These are phyloP conservation scores for Acleris emargana DNA, from an alignment of 2,888 invertebrate species.

Conservation along the genomic window DNA sequence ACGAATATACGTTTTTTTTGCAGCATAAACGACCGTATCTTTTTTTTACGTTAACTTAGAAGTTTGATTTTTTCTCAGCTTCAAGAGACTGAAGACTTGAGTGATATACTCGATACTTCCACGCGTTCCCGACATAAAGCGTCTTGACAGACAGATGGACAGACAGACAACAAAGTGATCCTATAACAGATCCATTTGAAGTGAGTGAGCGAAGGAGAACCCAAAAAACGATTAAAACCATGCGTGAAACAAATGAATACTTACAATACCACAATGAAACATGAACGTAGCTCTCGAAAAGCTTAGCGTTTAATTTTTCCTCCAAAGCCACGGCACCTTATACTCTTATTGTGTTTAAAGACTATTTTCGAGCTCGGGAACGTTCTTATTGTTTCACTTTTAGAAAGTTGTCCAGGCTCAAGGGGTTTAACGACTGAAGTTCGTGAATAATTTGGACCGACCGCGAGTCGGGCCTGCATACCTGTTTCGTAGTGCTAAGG, in stretches of 20 bases:
- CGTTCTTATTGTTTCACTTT: conserved; percentile 47
- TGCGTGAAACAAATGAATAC: background rate
- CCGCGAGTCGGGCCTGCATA: conserved; percentile 37
- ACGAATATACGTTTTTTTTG: no score
- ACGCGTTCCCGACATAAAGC: no score
- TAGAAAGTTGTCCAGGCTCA: conserved; percentile 55
- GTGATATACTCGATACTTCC: no score
- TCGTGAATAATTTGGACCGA: conserved; percentile 56
- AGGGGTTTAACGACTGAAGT: conserved; percentile 64
- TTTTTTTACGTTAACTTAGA: no score
- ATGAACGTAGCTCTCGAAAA: background rate
- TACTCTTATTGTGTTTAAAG: conserved; percentile 37
- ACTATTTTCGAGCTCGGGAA: conserved; percentile 42
- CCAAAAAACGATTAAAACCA: background rate
- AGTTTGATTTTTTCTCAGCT: no score
- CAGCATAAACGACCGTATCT: no score
- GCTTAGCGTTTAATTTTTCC: conserved; percentile 3
- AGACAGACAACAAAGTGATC: no score
- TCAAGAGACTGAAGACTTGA: no score
- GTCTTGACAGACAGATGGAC: no score
- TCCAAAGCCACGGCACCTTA: background rate
- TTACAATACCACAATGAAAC: background rate
- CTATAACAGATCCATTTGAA: no score
- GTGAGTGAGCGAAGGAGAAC: no score
- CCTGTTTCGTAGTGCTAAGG: conserved; percentile 23